These are phyloP conservation scores for Xyrauchen texanus DNA, from an alignment of 2,113 vertebrate species.

Conservation along the genomic window DNA sequence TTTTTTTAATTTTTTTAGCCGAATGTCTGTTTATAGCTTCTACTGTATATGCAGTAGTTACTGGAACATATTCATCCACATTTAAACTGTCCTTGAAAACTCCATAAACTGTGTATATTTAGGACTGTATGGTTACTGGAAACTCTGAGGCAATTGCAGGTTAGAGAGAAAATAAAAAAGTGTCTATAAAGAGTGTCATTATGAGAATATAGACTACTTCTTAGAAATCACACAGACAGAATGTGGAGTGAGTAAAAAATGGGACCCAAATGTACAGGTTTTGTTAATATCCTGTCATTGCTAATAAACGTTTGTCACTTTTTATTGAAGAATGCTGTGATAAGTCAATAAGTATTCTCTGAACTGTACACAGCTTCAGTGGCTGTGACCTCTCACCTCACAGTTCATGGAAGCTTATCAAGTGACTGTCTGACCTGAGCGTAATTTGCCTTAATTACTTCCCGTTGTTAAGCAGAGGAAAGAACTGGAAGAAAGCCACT, in stretches of 20 bases:
- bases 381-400: conserved; percentile 76
- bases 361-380: conserved; percentile 71
- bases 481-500: conserved; percentile 71
- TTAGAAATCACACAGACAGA: not conserved
- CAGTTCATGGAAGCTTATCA: conserved; percentile 78
- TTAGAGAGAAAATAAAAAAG: conserved; percentile 41
- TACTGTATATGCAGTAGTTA: not conserved
- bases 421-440: conserved; percentile 83
- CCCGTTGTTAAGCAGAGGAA: conserved; percentile 81
- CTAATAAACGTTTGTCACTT: conserved; percentile 19
- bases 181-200: conserved; percentile 45
- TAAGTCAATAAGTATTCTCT: conserved; percentile 56
- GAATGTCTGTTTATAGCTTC: not conserved
- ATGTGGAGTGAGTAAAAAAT: too few relatives aligned
- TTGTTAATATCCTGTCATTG: conserved; percentile 1
- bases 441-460: conserved; percentile 88
- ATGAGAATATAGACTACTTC: conserved; percentile 7
- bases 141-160: conserved; percentile 48
- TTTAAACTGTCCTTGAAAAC: conserved; percentile 42
- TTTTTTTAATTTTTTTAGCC: too few relatives aligned
- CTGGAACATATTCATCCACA: conserved; percentile 22
- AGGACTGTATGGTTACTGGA: conserved; percentile 41
- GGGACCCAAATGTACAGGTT: not conserved
- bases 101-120: conserved; percentile 44
- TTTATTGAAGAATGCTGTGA: conserved; percentile 56